Conservation (phyloP, 2,797 vertebrate genomes). For the Poeciliopsis turneri region DNA sequence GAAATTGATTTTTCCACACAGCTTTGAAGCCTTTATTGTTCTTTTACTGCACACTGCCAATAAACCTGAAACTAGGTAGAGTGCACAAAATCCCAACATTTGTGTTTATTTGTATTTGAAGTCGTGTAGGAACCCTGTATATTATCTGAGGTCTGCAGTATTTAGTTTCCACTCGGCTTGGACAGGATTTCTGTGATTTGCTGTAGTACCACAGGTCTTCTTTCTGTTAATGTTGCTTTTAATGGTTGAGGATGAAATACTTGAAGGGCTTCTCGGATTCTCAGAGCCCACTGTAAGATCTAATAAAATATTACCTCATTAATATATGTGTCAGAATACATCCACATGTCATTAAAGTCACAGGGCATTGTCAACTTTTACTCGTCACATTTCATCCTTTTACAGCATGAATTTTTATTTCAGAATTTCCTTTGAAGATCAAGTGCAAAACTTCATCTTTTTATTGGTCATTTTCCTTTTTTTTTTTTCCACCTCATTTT, state of each 20-base stretch:
- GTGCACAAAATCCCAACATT: not conserved
- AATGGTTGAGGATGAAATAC: not conserved
- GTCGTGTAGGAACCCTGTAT: not conserved
- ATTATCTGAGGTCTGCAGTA: constrained; percentile 14
- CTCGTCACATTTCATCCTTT: not conserved
- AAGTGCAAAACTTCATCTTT: not conserved
- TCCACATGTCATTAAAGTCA: constrained; percentile 14
- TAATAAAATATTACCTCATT: constrained; percentile 30
- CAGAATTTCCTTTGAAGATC: not conserved
- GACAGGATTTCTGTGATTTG: not conserved
- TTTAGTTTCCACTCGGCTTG: constrained; percentile 15
- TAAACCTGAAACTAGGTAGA: not conserved
- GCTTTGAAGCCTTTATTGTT: not conserved
- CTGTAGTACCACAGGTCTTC: not conserved
- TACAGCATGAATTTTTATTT: not conserved
- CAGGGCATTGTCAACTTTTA: not conserved
- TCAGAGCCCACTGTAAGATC: constrained; percentile 25
- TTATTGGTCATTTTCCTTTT: not conserved
- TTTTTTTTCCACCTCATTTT: not conserved
- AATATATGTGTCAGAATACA: constrained; percentile 3
- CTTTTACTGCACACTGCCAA: not conserved
- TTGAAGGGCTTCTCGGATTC: constrained; percentile 28
- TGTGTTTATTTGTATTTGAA: not conserved
- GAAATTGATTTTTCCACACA: not conserved
- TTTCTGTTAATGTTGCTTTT: not conserved